A percentile compares a stretch with the other conserved stretches of the same genome.
Evolutionary conservation across 2,113 vertebrate species (phyloP).

Genomic region (Protomyctophum bolini): DNA sequence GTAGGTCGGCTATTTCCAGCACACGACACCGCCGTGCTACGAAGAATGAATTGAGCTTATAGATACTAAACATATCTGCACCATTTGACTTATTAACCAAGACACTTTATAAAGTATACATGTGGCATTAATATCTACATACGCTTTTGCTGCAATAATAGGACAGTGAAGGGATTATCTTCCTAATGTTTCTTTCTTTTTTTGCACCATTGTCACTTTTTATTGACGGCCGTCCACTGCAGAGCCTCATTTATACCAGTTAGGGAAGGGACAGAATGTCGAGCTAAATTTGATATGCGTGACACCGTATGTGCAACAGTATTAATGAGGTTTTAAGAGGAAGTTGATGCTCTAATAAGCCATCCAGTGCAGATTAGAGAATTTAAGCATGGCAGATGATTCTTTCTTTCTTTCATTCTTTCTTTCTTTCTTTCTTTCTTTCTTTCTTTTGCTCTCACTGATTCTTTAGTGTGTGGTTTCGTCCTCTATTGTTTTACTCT

Average conservation of each 20-base stretch:
- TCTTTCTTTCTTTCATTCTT: not conserved
- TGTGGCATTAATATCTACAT: slow-evolving; percentile 9
- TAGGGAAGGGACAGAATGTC: no score
- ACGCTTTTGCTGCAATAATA: slow-evolving; percentile 28
- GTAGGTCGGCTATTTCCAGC: no score
- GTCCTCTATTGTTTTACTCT: not conserved
- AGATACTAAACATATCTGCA: not conserved
- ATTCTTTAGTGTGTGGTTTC: not conserved
- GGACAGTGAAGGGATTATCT: slow-evolving; percentile 69
- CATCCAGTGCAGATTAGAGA: slow-evolving; percentile 3
- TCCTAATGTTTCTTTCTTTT: slow-evolving; percentile 15
- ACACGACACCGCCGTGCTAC: no score
- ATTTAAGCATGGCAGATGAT: slow-evolving; percentile 3
- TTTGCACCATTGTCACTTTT: slow-evolving; percentile 43
- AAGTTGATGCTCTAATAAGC: not conserved
- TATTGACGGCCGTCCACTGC: slow-evolving; percentile 26
- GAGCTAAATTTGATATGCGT: no score
- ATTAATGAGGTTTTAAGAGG: no score
- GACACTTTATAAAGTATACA: slow-evolving; percentile 28
- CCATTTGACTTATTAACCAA: slow-evolving; percentile 24
- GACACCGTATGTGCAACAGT: no score
- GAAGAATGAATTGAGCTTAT: not conserved
- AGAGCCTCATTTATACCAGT: not conserved
- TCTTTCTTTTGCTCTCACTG: not conserved
- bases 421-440: not conserved